Conservation (phyloP, 2,888 invertebrate genomes). For the Chaetoderma sp. region DNA sequence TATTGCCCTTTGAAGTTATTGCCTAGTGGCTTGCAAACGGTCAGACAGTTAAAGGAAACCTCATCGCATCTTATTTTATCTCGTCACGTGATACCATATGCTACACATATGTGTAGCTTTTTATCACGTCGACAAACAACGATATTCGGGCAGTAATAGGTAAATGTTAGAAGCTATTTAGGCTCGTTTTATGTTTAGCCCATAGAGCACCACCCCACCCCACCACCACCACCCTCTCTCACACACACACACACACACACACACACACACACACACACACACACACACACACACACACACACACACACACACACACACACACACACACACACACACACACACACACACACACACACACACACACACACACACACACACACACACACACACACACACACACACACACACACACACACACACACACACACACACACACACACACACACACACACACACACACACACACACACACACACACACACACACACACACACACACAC, state of each 20-base stretch:
- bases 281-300: slow-evolving; percentile 14
- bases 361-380: neutral
- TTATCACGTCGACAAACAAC: too few species aligned
- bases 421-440: slow-evolving; percentile 1
- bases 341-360: slow-evolving; percentile 11
- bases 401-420: neutral
- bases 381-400: slow-evolving; percentile 14
- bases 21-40: too few species aligned
- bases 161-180: too few species aligned
- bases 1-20: too few species aligned
- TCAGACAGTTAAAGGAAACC: too few species aligned
- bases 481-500: neutral
- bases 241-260: slow-evolving; percentile 17
- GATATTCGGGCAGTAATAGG: too few species aligned
- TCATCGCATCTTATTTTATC: too few species aligned
- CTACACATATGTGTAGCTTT: too few species aligned
- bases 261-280: slow-evolving; percentile 7
- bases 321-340: slow-evolving; percentile 12
- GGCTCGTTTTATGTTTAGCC: too few species aligned
- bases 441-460: slow-evolving; percentile 3
- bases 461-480: neutral
- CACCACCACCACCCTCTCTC: neutral
- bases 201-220: too few species aligned
- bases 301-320: slow-evolving; percentile 12
- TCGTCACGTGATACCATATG: too few species aligned